Conservation (phyloP, 2,888 invertebrate species). For the Brenthis daphne region DNA sequence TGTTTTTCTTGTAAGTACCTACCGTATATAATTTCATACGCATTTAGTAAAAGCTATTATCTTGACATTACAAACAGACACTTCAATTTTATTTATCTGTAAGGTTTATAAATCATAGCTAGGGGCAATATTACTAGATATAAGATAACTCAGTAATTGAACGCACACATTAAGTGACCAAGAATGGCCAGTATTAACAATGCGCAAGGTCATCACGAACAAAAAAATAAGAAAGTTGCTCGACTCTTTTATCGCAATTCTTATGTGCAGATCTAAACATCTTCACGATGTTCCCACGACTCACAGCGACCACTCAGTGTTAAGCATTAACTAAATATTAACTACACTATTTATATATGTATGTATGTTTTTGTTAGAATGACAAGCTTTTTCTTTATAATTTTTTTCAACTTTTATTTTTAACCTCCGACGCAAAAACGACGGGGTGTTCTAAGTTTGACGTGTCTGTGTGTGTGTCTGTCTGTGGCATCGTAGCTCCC, state of each 20-base stretch:
- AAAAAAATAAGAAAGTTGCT: slow-evolving; percentile 52
- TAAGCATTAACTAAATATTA: slow-evolving; percentile 20
- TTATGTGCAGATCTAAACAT: slow-evolving; percentile 54
- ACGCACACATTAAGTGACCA: slow-evolving; percentile 35
- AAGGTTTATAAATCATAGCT: background rate
- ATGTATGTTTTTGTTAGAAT: background rate
- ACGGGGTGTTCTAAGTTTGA: too few species aligned
- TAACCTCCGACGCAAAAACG: too few species aligned
- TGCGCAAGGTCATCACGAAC: slow-evolving; percentile 42
- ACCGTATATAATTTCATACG: too few species aligned
- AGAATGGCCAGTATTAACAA: slow-evolving; percentile 35
- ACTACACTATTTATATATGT: background rate
- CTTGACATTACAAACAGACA: too few species aligned
- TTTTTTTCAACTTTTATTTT: too few species aligned
- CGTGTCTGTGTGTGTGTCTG: too few species aligned
- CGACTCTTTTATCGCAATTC: slow-evolving; percentile 45
- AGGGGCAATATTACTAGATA: background rate
- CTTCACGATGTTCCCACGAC: slow-evolving; percentile 59
- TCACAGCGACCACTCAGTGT: slow-evolving; percentile 36
- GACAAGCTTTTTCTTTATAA: too few species aligned
- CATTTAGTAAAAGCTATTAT: too few species aligned
- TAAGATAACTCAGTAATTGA: background rate
- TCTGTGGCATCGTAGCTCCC: too few species aligned
- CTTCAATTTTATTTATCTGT: background rate
- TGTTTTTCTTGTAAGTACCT: too few species aligned